Conservation (phyloP, 2,113 vertebrate species). For the Crotalus tigris region DNA sequence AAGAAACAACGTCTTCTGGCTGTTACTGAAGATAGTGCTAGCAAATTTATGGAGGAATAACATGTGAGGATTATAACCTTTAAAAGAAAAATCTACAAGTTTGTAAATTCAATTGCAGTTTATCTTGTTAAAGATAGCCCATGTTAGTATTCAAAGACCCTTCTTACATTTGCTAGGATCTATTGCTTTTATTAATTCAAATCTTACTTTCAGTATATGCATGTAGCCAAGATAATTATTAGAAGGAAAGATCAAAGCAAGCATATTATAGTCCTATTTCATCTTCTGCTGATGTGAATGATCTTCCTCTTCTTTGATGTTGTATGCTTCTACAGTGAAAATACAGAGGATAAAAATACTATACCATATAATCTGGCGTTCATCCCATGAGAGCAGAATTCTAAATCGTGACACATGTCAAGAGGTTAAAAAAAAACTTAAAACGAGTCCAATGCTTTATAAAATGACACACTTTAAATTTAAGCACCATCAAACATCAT, state of each 20-base stretch:
- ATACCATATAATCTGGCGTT: constrained; percentile 99
- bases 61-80: constrained; percentile 65
- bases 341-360: constrained; percentile 99
- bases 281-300: constrained; percentile 89
- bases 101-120: constrained; percentile 67
- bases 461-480: constrained; percentile 78
- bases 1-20: constrained; percentile 52
- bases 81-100: constrained; percentile 69
- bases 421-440: constrained; percentile 82
- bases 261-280: constrained; percentile 90
- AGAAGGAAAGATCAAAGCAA: constrained; percentile 93
- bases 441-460: constrained; percentile 78
- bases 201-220: constrained; percentile 83
- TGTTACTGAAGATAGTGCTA: constrained; percentile 38
- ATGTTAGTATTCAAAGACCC: constrained; percentile 76
- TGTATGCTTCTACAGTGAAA: constrained; percentile 93
- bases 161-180: constrained; percentile 79
- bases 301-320: constrained; percentile 96
- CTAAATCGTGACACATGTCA: constrained; percentile 99
- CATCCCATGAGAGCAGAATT: constrained; percentile 97
- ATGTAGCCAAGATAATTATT: constrained; percentile 96
- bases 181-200: constrained; percentile 87
- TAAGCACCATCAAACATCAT: constrained; percentile 81
- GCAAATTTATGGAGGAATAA: constrained; percentile 60
- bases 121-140: constrained; percentile 75